A percentile compares a stretch with the other conserved stretches of the same genome.
These are phyloP conservation scores for Mylabris phalerata DNA, from an alignment of 1,140 invertebrate species.

Conservation along the genomic window DNA sequence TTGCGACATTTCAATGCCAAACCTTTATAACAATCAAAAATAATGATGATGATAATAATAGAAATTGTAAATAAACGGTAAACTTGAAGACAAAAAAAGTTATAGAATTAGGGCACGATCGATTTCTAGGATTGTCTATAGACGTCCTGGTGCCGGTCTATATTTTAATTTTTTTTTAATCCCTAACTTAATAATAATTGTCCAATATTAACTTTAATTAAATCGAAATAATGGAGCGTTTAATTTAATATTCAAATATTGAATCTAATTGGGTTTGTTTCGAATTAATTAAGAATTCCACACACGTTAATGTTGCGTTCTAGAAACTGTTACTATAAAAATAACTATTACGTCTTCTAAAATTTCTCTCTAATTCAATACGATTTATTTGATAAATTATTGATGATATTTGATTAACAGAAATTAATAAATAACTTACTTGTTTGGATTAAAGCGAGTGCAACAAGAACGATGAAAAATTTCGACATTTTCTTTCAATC, in stretches of 20 bases:
- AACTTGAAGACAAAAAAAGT: neutral
- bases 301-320: constrained; percentile 2
- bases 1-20: constrained; percentile 3
- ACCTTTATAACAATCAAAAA: constrained; percentile 1
- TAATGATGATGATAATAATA: too few relatives aligned
- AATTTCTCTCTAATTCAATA: too few relatives aligned
- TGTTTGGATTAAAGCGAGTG: constrained; percentile 3
- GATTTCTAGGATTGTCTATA: constrained; percentile 2
- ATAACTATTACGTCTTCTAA: neutral
- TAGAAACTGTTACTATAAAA: constrained; percentile 20
- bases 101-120: constrained; percentile 3
- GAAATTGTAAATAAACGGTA: neutral
- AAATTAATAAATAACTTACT: constrained; percentile 13
- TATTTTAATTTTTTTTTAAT: constrained; percentile 2
- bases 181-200: too few relatives aligned
- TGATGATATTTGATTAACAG: neutral
- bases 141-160: constrained; percentile 9
- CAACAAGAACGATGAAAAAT: constrained; percentile 5
- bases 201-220: too few relatives aligned
- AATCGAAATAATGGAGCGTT: too few relatives aligned
- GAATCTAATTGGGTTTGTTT: too few relatives aligned
- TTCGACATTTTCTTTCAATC: constrained; percentile 3
- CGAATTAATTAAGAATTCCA: neutral
- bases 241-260: too few relatives aligned
- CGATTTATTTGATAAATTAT: neutral